Conservation (phyloP, 1,140 invertebrate genomes). For the Phthorimaea operculella region DNA sequence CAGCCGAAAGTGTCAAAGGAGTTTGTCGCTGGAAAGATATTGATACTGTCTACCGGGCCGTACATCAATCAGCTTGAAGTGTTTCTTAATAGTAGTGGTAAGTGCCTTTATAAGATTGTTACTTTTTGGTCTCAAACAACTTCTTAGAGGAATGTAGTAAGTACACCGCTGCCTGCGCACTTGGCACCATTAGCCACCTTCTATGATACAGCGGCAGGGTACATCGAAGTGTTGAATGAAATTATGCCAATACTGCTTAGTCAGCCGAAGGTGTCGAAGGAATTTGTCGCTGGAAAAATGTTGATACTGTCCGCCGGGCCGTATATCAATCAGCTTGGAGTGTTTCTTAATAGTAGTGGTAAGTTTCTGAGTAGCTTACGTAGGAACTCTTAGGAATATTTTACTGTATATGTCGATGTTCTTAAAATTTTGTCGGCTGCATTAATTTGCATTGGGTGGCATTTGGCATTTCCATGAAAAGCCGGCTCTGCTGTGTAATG, state of each 20-base stretch:
- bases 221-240: conserved; percentile 69
- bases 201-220: conserved; percentile 73
- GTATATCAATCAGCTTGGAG: conserved; percentile 75
- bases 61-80: conserved; percentile 76
- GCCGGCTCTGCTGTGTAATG: too few species aligned
- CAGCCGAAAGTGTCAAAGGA: conserved; percentile 72
- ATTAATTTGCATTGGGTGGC: too few species aligned
- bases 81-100: conserved; percentile 49
- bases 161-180: conserved; percentile 52
- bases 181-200: conserved; percentile 75
- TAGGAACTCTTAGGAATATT: too few species aligned
- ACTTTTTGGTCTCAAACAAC: too few species aligned
- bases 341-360: conserved; percentile 58
- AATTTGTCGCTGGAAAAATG: conserved; percentile 74
- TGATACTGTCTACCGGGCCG: conserved; percentile 75
- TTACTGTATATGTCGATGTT: too few species aligned
- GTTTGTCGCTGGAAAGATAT: conserved; percentile 73
- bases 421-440: too few species aligned
- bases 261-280: conserved; percentile 72
- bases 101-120: too few species aligned
- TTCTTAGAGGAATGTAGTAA: conserved; percentile 66
- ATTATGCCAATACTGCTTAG: conserved; percentile 67
- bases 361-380: too few species aligned
- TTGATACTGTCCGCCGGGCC: conserved; percentile 75
- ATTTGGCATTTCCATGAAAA: too few species aligned